Base-by-base conservation (phyloP, 1,140 invertebrate genomes). In the Lasioglossum albipes region DNA sequence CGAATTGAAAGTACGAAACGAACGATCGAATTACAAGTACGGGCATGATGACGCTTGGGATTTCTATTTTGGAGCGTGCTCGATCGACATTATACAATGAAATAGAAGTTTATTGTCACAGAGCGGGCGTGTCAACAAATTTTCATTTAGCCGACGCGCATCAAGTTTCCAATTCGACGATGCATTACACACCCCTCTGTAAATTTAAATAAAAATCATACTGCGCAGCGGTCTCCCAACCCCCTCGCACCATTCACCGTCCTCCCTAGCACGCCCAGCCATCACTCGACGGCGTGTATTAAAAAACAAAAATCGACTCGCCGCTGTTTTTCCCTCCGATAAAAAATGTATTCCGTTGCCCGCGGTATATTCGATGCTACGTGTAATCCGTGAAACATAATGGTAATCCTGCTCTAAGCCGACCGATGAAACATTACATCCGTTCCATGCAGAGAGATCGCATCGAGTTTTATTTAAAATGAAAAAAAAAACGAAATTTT, bases 121-220 rank as follows among this genome's bases (percentile, higher is more conserved):
- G 42, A 52, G 42, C 36, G 41, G 20, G 52, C 36, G 45, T 42
- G 62, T 81, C 78, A 65, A 84, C 84, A 77, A 84, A 85, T 85
- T 81, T 85, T 85, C 84, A 85, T 85, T 85, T 84, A 81, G 22
- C 42, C 75, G n/a, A 59, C 68, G 68, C 20, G 69, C 83, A 73
- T 81, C 83, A 81, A 84, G 82, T 73, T 81, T 67, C 68, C 68
- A 54, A 71, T 62, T 57, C 83, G 62, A 84, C 78, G 62, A 79
- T 27, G 66, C 67, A 81, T 84, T 57, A 81, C 36, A 22, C n/a
- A 18, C 42, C 9, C n/a, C 22, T 68, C 31, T 31, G 71, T 41
- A 74, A 70, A 52, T 80, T 57, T 75, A 71, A 80, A 71, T 67
- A 84, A 84, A 84, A 84, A 64, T 36, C 69, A 45, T 67, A 61